Base-by-base conservation (phyloP, 2,113 vertebrate genomes). In the Orientallactaga bullata region DNA sequence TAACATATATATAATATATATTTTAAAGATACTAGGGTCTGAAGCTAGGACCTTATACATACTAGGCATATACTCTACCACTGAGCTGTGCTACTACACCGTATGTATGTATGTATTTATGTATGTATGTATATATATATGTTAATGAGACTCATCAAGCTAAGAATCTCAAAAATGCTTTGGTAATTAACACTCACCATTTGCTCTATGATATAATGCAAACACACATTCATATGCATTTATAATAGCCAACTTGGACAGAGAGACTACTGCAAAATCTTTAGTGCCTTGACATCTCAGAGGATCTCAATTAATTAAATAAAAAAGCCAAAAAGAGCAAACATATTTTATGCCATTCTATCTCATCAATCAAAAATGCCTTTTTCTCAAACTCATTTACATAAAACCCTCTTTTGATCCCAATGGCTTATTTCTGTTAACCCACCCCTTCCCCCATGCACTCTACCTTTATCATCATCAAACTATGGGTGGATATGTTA, bases 361-460 rank as follows among this genome's bases (percentile, higher is more conserved):
- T 23, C 18, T 83, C 42, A 63, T 95, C 88, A 94, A 51, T 91
- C 82, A 92, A 35, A 35, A 93, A 92, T 83, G 82, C 65, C 55
- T 86, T 18, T 73, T 78, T 93, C 66, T 94, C 89, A 85, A 94
- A 76, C 13, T 81, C 85, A 95, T 92, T 94, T 90, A 94, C 85
- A 39, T 60, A 88, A 91, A 90, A 94, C 77, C 18, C 42, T 91
- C 55, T 60, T 95, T 78, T 85, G 37, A 95, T n/a, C 10, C 61
- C 66, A 95, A 26, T n/a, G 39, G 66, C n/a, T 74, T 16, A 61
- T 37, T 94, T 18, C 23, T 85, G 69, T 4, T 68, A 66, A 63
- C 9, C 42, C 0, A 16, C 30, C 20, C 15, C 1, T 11, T 12
- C 21, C 32, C 77, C 66, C 55, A 4, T 17, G 32, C 60, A 21